These are phyloP conservation scores for Drosophila prosaltans DNA, from an alignment of 1,140 invertebrate genomes.

Conservation along the genomic window DNA sequence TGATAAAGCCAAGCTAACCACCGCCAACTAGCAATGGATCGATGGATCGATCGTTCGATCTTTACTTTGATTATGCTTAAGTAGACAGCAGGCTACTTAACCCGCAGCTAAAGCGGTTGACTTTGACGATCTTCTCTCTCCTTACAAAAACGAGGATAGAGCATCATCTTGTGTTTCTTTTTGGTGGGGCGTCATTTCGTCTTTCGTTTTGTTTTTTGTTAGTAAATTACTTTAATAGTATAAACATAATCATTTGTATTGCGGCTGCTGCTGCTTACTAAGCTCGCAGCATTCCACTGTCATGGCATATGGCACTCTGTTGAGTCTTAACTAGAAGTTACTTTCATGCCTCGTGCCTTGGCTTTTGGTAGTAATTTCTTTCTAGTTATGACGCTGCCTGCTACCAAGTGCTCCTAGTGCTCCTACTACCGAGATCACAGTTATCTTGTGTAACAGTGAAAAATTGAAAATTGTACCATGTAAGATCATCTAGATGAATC, in stretches of 20 bases:
- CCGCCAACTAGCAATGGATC: neutral
- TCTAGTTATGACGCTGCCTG: constrained; percentile 62
- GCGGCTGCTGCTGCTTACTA: constrained; percentile 62
- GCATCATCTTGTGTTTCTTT: constrained; percentile 31
- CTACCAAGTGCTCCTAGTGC: constrained; percentile 10
- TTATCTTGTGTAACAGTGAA: constrained; percentile 77
- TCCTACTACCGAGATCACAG: constrained; percentile 54
- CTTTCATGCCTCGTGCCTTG: constrained; percentile 43
- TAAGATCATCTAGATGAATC: constrained; percentile 13
- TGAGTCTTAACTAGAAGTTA: constrained; percentile 23
- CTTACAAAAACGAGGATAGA: neutral
- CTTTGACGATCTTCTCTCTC: constrained; percentile 58
- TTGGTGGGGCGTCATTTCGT: constrained; percentile 65
- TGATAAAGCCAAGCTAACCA: constrained; percentile 59
- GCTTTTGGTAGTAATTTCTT: constrained; percentile 57
- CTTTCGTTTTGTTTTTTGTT: constrained; percentile 33
- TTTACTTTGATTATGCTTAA: constrained; percentile 74
- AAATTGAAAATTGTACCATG: constrained; percentile 73
- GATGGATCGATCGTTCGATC: constrained; percentile 43
- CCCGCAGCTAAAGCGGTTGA: constrained; percentile 79
- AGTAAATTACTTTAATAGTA: constrained; percentile 82
- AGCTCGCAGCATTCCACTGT: no score
- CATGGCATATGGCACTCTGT: constrained; percentile 38
- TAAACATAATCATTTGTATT: constrained; percentile 81
- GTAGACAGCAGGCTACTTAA: constrained; percentile 79